These are phyloP conservation scores for Austrolebias charrua DNA, from an alignment of 2,797 vertebrate genomes.

Conservation along the genomic window DNA sequence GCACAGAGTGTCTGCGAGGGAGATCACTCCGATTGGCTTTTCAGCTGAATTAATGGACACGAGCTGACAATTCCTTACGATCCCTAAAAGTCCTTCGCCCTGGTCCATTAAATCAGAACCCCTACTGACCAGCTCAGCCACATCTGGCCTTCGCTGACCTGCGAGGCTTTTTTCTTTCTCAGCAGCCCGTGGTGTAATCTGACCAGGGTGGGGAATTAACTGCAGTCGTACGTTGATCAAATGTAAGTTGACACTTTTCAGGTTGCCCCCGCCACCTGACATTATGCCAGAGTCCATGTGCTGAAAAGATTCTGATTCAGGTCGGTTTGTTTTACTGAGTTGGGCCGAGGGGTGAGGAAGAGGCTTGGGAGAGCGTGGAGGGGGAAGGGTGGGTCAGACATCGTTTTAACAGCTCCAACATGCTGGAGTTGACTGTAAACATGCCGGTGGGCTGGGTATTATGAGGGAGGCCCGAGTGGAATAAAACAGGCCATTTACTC, in stretches of 20 bases:
- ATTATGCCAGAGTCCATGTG: background rate
- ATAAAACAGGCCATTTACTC: conserved; percentile 57
- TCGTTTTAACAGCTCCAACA: conserved; percentile 62
- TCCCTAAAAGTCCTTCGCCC: too few species aligned
- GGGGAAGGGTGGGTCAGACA: conserved; percentile 5
- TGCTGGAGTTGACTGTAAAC: conserved; percentile 69
- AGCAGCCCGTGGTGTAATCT: conserved; percentile 15
- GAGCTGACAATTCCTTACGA: background rate
- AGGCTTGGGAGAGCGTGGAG: conserved; percentile 7
- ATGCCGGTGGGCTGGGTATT: conserved; percentile 54
- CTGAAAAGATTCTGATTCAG: conserved; percentile 1
- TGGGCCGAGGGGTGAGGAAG: conserved; percentile 16
- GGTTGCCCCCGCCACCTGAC: conserved; percentile 22
- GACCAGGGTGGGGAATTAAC: conserved; percentile 44
- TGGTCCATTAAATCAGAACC: conserved; percentile 7
- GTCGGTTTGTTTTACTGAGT: conserved; percentile 23
- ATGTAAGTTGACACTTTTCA: conserved; percentile 19
- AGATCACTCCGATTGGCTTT: background rate
- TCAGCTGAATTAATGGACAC: background rate
- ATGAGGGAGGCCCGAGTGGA: conserved; percentile 56
- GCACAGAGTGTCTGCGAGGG: background rate
- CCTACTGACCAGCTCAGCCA: conserved; percentile 10
- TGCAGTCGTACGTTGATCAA: conserved; percentile 48
- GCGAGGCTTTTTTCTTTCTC: conserved; percentile 12
- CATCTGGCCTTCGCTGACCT: conserved; percentile 32